Conservation (phyloP, 2,797 vertebrate species). For the Sebastiscus albofasciatus region DNA sequence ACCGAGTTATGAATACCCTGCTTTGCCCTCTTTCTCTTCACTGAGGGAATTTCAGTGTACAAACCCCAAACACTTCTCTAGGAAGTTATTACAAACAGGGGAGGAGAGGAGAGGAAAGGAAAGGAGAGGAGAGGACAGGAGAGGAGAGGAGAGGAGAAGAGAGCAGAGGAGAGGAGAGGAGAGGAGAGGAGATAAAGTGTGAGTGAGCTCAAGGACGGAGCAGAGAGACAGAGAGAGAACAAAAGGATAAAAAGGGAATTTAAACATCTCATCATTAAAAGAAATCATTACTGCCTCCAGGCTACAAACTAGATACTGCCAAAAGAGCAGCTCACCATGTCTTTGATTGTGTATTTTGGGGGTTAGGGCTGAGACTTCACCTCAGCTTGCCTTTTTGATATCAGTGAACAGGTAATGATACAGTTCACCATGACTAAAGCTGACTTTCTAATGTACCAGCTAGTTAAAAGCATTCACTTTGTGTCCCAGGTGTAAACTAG, state of each 20-base stretch:
- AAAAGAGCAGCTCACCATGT: not conserved
- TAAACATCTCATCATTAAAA: not conserved
- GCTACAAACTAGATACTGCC: not conserved
- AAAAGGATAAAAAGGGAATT: not conserved
- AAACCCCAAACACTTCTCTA: constrained; percentile 38
- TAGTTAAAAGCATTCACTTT: not conserved
- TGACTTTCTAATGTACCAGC: not conserved
- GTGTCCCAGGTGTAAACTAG: not conserved
- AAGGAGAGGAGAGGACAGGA: not conserved
- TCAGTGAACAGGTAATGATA: not conserved
- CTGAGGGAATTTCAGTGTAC: constrained; percentile 30
- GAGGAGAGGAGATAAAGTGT: not conserved
- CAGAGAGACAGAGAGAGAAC: not conserved
- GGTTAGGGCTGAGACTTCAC: not conserved
- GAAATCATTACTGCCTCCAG: not conserved
- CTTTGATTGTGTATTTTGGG: not conserved
- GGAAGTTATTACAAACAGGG: constrained; percentile 23
- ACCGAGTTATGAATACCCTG: constrained; percentile 20
- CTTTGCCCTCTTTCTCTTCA: not conserved
- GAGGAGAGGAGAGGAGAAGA: not conserved
- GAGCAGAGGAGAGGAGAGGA: not conserved
- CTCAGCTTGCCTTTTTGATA: not conserved
- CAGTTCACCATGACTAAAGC: not conserved
- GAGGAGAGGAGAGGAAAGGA: not conserved
- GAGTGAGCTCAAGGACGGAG: not conserved